phyloP scores from a whole-genome alignment of 2,797 vertebrate species.

The Toxotes lorentzi region DNA sequence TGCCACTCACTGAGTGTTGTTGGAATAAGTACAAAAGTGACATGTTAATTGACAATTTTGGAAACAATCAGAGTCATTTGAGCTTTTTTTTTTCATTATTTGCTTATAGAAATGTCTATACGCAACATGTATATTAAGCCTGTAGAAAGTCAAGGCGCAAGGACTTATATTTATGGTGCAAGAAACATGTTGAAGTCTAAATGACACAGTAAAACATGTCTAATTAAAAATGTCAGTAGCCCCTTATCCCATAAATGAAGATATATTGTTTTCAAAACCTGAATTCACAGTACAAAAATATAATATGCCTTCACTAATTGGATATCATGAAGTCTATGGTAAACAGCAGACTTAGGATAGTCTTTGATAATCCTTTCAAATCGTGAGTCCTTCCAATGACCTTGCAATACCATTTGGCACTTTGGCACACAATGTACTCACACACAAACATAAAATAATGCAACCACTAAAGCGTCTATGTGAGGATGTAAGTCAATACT shows the following conservation, averaged over 20 bases:
- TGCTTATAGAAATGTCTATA: slow-evolving; percentile 60
- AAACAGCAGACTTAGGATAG: slow-evolving; percentile 73
- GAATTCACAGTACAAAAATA: slow-evolving; percentile 90
- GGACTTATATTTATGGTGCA: slow-evolving; percentile 66
- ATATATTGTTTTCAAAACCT: slow-evolving; percentile 86
- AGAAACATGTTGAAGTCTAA: slow-evolving; percentile 76
- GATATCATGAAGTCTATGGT: slow-evolving; percentile 75
- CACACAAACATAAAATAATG: slow-evolving; percentile 69
- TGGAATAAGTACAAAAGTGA: slow-evolving; percentile 62
- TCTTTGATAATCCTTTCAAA: slow-evolving; percentile 67
- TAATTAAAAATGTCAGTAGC: slow-evolving; percentile 87
- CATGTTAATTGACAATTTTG: slow-evolving; percentile 47
- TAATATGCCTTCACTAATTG: slow-evolving; percentile 83
- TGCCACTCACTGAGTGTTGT: slow-evolving; percentile 74
- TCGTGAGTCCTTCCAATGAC: slow-evolving; percentile 64
- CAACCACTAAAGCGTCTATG: slow-evolving; percentile 67
- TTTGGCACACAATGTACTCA: slow-evolving; percentile 80
- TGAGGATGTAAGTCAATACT: slow-evolving; percentile 68
- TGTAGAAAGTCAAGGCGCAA: slow-evolving; percentile 68
- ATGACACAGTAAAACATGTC: slow-evolving; percentile 81
- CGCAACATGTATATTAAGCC: slow-evolving; percentile 64
- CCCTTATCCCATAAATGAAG: slow-evolving; percentile 89
- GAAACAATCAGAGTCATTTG: slow-evolving; percentile 46
- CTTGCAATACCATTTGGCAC: slow-evolving; percentile 85
- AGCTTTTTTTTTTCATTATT: slow-evolving; percentile 35